Base-by-base conservation (phyloP, 2,797 vertebrate species). In the Psittacula derbiana region DNA sequence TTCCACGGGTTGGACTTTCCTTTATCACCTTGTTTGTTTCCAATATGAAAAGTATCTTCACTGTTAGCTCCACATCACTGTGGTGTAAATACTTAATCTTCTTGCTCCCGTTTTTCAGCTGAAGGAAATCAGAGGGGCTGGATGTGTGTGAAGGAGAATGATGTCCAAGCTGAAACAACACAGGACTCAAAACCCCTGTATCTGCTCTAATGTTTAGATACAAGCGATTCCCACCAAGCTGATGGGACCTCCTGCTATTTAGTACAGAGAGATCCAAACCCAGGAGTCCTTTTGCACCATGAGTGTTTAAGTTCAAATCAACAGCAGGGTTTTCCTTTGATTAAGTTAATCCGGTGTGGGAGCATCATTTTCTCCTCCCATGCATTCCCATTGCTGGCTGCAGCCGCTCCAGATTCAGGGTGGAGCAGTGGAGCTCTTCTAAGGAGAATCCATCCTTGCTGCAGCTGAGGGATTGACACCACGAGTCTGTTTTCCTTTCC, bases 121-220 rank as follows among this genome's bases (percentile, higher is more conserved):
- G 0, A n/a, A 78, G 47, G 80, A 46, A 52, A 64, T 25, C 14
- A 5, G 67, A 73, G 46, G 18, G 44, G 23, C 47, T 86, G 50
- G 25, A 24, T 67, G 9, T 50, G 4, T 64, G 16, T 0, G 5
- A 52, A 44, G 47, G 31, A 86, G 55, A 50, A 69, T 15, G 16
- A 57, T 62, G 23, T 47, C 66, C 70, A 33, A 62, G 46, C 70
- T 65, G 76, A 84, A 70, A 55, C 10, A 70, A 23, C 31, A 38
- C 0, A 30, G 25, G 12, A 12, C 53, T 90, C 53, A 43, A 61
- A 75, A 70, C 47, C 30, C 40, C 50, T 0, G 0, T 23, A 6
- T 17, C 66, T 86, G 30, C 72, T 70, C 10, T 86, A 47, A 41
- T 28, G 23, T 33, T 80, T 83, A 60, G 23, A 16, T 61, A n/a